Base-by-base conservation (phyloP, 2,888 invertebrate species). In the Nomada fabriciana region DNA sequence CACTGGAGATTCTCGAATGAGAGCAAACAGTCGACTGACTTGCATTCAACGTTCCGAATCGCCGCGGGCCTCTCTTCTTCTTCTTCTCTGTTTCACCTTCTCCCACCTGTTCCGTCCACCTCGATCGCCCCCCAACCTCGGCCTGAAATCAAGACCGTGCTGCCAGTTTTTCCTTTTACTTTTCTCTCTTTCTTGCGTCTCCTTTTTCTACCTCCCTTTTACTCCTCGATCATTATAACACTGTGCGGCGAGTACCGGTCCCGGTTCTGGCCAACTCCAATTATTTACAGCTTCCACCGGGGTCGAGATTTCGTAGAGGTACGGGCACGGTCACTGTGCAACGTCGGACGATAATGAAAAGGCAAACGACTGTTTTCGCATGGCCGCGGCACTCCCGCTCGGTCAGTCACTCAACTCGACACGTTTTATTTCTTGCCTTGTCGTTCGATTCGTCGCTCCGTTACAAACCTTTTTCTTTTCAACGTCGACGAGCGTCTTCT, bases 171-270 rank as follows among this genome's bases (percentile, higher is more conserved):
- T 64, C 65, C 53, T 61, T 78, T 73, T 53, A 53, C 53, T 20
- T 47, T 18, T 55, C 42, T 15, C 13, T 50, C 47, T 15, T 50
- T 7, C 11, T 36, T 13, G 50, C 42, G 20, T 63, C 75, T 65
- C 77, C 65, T 61, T 53, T 59, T 11, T 23, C 20, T 15, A 20
- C 47, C 36, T 18, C 55, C 15, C 72, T 80, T 70, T 68, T 20
- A 7, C 29, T 60, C 79, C 68, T 67, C 83, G 84, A 87, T 89
- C 89, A 88, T 90, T 90, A 89, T 88, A 89, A 88, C 85, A 87
- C 89, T 83, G 85, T 68, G 80, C 67, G 70, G 59, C 70, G 83
- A 80, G 81, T 73, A 86, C 83, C 80, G 79, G 70, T 83, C 76
- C 83, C 84, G 83, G 71, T 64, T 84, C 80, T 13, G 87, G 83